These are phyloP conservation scores for Emydocephalus ijimae DNA, from an alignment of 2,113 vertebrate species.

Conservation along the genomic window DNA sequence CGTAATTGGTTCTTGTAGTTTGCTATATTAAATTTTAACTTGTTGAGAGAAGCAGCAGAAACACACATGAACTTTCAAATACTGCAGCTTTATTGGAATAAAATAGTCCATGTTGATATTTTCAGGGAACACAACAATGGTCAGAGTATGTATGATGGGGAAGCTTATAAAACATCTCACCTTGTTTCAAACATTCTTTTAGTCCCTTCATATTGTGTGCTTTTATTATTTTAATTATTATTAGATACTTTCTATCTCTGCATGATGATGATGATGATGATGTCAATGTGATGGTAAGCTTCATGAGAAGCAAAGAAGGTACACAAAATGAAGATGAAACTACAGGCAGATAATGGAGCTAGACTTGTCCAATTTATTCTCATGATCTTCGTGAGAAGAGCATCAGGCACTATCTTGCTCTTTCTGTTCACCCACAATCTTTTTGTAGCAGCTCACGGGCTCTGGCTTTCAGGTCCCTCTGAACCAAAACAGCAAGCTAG, in stretches of 20 bases:
- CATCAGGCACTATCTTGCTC: neutral
- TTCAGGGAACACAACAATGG: conserved; percentile 34
- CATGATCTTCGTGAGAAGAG: neutral
- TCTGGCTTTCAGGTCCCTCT: conserved; percentile 36
- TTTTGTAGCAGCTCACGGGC: neutral
- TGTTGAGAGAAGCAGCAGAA: conserved; percentile 33
- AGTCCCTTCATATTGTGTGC: conserved; percentile 61
- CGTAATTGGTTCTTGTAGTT: neutral
- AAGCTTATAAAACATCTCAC: conserved; percentile 55
- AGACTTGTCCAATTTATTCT: neutral
- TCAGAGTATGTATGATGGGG: neutral
- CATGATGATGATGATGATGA: neutral
- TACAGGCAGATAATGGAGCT: neutral
- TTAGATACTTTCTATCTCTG: conserved; percentile 3
- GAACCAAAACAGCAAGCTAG: neutral
- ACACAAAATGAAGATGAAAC: fast-evolving
- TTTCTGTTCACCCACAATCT: neutral
- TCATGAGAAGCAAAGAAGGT: neutral
- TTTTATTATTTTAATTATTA: conserved; percentile 39
- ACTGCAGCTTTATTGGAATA: conserved; percentile 68
- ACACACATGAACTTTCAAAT: conserved; percentile 40
- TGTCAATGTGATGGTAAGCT: neutral
- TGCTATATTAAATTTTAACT: neutral
- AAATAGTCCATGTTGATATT: conserved; percentile 55
- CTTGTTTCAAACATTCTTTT: conserved; percentile 61